These are phyloP conservation scores for Himalopsyche phryganea DNA, from an alignment of 1,140 invertebrate genomes.

Conservation along the genomic window DNA sequence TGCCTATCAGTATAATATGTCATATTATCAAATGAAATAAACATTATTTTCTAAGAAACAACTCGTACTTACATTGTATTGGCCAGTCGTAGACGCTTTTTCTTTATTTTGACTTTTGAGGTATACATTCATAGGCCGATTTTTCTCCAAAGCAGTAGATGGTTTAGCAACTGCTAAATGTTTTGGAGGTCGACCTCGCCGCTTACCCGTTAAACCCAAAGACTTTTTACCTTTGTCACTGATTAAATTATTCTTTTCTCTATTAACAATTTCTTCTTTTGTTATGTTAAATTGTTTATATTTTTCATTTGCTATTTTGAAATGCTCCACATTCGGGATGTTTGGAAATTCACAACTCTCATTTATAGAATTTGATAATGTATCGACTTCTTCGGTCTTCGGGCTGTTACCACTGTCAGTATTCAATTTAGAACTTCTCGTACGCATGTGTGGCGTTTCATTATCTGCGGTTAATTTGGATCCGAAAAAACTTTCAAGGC, in stretches of 20 bases:
- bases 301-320: not conserved
- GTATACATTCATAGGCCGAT: conserved; percentile 1
- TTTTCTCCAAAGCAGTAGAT: conserved; percentile 9
- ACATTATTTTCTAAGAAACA: conserved; percentile 3
- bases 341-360: conserved; percentile 38
- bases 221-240: conserved; percentile 31
- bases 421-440: conserved; percentile 8
- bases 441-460: conserved; percentile 8
- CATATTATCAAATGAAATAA: too few species aligned
- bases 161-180: conserved; percentile 26
- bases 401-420: conserved; percentile 34
- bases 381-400: conserved; percentile 17
- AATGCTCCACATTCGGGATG: conserved; percentile 15
- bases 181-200: conserved; percentile 45
- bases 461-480: conserved; percentile 2
- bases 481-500: conserved; percentile 46
- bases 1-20: too few species aligned
- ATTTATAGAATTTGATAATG: not conserved
- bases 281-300: conserved; percentile 5
- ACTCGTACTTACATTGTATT: conserved; percentile 15
- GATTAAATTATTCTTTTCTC: conserved; percentile 2
- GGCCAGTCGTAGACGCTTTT: not conserved
- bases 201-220: conserved; percentile 33
- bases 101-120: not conserved
- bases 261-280: too few species aligned